These are phyloP conservation scores for Rallus limicola DNA, from an alignment of 2,113 vertebrate genomes.

Conservation along the genomic window DNA sequence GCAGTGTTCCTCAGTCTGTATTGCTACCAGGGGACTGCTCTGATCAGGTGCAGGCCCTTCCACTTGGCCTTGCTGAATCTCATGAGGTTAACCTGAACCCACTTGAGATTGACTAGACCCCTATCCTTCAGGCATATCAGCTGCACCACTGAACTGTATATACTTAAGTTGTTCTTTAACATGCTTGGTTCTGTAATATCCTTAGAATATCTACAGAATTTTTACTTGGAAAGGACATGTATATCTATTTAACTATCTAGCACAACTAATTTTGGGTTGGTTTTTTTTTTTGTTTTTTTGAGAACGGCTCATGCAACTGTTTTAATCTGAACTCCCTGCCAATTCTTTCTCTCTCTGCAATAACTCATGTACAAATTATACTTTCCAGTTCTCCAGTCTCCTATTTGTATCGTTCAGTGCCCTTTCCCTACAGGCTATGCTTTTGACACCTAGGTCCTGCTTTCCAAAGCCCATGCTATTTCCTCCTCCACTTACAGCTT, in stretches of 20 bases:
- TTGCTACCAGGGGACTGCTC: background rate
- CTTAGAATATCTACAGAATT: background rate
- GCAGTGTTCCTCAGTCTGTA: background rate
- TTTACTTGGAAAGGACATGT: background rate
- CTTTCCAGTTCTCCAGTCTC: background rate
- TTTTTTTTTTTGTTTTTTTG: too few relatives aligned
- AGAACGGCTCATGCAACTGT: background rate
- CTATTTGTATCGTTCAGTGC: background rate
- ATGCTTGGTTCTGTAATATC: background rate
- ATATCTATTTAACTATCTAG: background rate
- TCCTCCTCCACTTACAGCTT: background rate
- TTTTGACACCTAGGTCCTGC: background rate
- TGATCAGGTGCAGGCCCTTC: background rate
- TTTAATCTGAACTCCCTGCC: background rate
- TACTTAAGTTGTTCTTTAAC: background rate
- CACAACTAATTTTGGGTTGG: background rate
- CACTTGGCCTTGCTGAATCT: background rate
- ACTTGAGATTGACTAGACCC: background rate
- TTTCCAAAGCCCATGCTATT: background rate
- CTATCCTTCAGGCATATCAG: accelerated
- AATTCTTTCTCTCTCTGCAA: background rate
- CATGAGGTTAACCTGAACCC: background rate
- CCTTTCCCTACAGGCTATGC: background rate
- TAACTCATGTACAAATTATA: background rate
- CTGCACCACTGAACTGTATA: background rate